Percentiles rank a stretch among this genome's conserved stretches.
Evolutionary conservation across 2,113 vertebrate species (phyloP).

Genomic region (Ia io): DNA sequence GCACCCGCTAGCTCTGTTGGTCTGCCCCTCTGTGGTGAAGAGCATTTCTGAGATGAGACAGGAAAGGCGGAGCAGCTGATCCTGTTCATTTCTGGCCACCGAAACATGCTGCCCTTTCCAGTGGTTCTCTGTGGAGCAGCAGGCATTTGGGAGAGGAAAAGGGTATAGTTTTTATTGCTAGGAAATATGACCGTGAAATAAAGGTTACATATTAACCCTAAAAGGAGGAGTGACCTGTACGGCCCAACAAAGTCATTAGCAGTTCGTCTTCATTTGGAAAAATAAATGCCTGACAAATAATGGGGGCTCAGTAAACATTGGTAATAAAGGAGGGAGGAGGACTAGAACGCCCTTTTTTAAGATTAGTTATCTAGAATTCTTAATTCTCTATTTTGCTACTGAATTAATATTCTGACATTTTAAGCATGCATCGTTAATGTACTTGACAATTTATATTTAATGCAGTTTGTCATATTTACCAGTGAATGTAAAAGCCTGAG

Average conservation of each 20-base stretch:
- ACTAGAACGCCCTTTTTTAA: background rate
- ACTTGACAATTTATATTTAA: background rate
- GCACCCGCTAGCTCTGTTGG: background rate
- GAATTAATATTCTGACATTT: constrained; percentile 14
- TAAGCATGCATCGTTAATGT: background rate
- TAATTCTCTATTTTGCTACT: background rate
- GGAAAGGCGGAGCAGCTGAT: background rate
- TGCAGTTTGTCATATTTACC: background rate
- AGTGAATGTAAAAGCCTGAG: background rate
- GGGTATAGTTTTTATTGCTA: background rate
- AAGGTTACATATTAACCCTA: too few species aligned
- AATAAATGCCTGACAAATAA: background rate
- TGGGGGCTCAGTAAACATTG: background rate
- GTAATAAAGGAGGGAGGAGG: background rate
- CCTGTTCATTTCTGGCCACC: background rate
- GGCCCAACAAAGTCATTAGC: background rate
- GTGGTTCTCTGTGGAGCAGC: background rate
- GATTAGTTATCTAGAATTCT: background rate
- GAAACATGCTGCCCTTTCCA: background rate
- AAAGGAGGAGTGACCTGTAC: too few species aligned
- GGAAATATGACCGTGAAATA: background rate
- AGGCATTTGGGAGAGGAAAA: background rate
- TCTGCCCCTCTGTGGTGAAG: background rate
- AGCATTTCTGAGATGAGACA: background rate
- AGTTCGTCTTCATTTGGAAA: background rate